Evolutionary conservation across 2,888 invertebrate genomes (phyloP).

Genomic region (Nemapogon koenigi): DNA sequence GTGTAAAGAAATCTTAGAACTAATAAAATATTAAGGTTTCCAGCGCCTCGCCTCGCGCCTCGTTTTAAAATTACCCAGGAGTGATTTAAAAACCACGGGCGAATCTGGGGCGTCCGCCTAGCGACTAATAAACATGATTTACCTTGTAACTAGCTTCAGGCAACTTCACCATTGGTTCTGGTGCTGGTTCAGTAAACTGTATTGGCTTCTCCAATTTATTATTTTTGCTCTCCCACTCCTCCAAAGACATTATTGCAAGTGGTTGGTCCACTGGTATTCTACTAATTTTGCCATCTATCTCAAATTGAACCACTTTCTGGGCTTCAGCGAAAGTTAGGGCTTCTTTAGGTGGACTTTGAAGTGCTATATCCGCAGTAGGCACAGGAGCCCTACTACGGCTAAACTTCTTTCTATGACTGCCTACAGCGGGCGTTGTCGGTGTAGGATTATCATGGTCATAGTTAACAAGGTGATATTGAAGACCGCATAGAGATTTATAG

Average conservation of each 20-base stretch:
- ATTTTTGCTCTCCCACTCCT: slow-evolving; percentile 67
- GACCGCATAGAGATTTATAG: slow-evolving; percentile 85
- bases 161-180: slow-evolving; percentile 50
- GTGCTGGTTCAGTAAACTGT: slow-evolving; percentile 42
- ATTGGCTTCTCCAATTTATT: slow-evolving; percentile 50
- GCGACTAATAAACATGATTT: no score
- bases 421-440: slow-evolving; percentile 67
- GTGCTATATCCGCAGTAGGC: slow-evolving; percentile 60
- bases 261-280: slow-evolving; percentile 70
- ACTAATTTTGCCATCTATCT: slow-evolving; percentile 81
- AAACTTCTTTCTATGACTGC: slow-evolving; percentile 70
- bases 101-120: no score
- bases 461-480: slow-evolving; percentile 86
- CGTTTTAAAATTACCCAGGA: no score
- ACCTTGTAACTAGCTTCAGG: slow-evolving; percentile 57
- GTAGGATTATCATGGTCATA: slow-evolving; percentile 84
- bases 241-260: slow-evolving; percentile 72
- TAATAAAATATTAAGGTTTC: no score
- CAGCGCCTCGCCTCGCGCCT: no score
- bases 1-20: no score
- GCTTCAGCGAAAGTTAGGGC: slow-evolving; percentile 84
- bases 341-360: slow-evolving; percentile 66
- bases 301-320: slow-evolving; percentile 85
- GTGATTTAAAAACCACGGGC: no score
- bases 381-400: slow-evolving; percentile 63